phyloP scores from a whole-genome alignment of 2,888 invertebrate genomes.

The Nemurella pictetii region DNA sequence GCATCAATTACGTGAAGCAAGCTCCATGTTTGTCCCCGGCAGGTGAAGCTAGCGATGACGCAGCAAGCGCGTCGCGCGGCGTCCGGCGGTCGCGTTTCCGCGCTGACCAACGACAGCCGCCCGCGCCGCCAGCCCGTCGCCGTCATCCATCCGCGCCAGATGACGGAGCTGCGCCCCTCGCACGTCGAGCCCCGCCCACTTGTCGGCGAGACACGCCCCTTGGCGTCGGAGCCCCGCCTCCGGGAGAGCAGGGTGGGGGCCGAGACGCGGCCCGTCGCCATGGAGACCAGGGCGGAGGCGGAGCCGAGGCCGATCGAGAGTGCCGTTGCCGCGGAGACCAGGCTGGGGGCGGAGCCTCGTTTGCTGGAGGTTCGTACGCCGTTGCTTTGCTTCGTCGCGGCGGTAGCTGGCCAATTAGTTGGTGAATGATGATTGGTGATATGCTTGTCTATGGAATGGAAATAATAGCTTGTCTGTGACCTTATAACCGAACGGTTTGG shows the following conservation, averaged over 20 bases:
- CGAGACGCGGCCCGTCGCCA: neutral
- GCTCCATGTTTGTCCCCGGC: no score
- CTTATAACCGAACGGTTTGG: no score
- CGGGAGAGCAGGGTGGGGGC: neutral
- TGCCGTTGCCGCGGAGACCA: neutral
- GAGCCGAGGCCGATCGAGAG: no score
- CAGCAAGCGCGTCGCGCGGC: constrained; percentile 47
- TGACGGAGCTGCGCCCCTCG: constrained; percentile 34
- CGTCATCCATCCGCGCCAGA: constrained; percentile 43
- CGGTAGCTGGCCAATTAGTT: no score
- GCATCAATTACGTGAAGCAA: no score
- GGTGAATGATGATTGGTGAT: no score
- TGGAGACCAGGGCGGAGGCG: neutral
- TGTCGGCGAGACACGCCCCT: neutral
- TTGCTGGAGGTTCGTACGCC: no score
- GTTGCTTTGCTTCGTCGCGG: no score
- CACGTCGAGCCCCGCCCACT: neutral
- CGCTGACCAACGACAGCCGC: constrained; percentile 33
- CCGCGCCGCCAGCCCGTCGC: constrained; percentile 41
- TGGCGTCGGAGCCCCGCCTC: neutral
- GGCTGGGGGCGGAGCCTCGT: neutral
- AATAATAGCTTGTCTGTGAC: no score
- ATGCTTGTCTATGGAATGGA: no score
- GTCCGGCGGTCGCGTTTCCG: constrained; percentile 34
- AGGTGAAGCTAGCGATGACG: constrained; percentile 52